Percentiles rank a stretch among this genome's conserved stretches.
Conservation (phyloP, 1,140 invertebrate genomes). For the Calephelis virginiensis region DNA sequence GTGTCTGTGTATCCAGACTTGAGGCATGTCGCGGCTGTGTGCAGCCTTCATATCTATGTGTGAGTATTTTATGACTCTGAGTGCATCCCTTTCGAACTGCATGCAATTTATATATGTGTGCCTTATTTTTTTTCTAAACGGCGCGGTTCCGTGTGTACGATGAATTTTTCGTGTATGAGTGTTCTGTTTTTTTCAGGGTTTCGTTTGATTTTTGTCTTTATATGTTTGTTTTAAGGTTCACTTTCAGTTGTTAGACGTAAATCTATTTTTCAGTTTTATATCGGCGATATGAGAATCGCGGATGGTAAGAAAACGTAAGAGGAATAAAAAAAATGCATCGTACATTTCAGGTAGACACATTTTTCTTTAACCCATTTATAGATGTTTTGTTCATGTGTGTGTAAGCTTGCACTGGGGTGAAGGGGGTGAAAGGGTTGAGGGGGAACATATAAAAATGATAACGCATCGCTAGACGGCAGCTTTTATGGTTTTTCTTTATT, state of each 20-base stretch:
- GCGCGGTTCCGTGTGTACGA: conserved; percentile 55
- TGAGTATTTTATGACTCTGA: conserved; percentile 76
- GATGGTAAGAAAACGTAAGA: conserved; percentile 75
- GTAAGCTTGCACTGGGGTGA: conserved; percentile 58
- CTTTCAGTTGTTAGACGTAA: conserved; percentile 41
- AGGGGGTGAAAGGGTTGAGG: conserved; percentile 54
- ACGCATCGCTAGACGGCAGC: conserved; percentile 77
- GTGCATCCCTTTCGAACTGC: conserved; percentile 78
- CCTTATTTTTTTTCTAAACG: conserved; percentile 75
- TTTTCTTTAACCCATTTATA: conserved; percentile 78
- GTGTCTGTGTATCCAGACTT: conserved; percentile 53
- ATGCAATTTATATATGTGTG: conserved; percentile 75
- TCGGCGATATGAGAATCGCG: conserved; percentile 77
- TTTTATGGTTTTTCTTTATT: conserved; percentile 78
- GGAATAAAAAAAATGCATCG: conserved; percentile 76
- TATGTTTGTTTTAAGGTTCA: conserved; percentile 19
- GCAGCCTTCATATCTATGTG: conserved; percentile 43
- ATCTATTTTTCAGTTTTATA: conserved; percentile 79
- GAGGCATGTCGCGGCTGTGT: conserved; percentile 38
- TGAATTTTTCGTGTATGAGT: conserved; percentile 58
- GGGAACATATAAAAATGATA: conserved; percentile 77
- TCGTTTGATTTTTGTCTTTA: conserved; percentile 38
- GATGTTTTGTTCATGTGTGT: conserved; percentile 52
- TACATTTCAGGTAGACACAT: conserved; percentile 78
- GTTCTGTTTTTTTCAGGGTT: conserved; percentile 54